Evolutionary conservation across 2,113 vertebrate genomes (phyloP).

Genomic region (Neodon shergylaensis): DNA sequence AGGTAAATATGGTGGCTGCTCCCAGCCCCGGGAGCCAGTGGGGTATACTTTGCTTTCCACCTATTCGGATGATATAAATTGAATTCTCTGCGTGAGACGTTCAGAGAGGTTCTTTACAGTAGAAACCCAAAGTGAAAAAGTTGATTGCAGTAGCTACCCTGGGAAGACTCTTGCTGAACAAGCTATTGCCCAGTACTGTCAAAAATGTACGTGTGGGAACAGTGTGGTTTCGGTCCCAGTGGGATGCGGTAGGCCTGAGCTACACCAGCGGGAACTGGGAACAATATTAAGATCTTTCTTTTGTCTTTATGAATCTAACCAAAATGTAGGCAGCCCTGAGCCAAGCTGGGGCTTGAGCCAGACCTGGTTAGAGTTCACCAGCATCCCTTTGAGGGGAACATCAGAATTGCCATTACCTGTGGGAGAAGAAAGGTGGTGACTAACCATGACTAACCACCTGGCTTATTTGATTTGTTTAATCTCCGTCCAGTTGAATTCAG

Average conservation of each 20-base stretch:
- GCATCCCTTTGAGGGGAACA: neutral
- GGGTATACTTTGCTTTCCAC: conserved; percentile 50
- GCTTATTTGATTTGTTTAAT: neutral
- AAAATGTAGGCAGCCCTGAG: neutral
- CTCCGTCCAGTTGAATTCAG: neutral
- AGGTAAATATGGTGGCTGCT: conserved; percentile 3
- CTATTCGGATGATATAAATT: conserved; percentile 69
- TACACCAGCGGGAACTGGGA: conserved; percentile 18
- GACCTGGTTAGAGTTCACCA: neutral
- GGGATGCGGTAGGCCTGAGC: neutral
- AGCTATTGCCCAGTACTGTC: conserved; percentile 34
- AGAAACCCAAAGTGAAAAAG: conserved; percentile 53
- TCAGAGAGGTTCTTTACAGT: conserved; percentile 61
- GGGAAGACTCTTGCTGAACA: conserved; percentile 65
- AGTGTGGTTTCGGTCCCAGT: conserved; percentile 33
- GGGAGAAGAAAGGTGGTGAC: neutral
- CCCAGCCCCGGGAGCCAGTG: neutral
- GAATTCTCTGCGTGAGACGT: conserved; percentile 73
- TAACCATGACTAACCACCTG: neutral
- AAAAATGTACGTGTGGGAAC: conserved; percentile 45
- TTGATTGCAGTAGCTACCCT: conserved; percentile 72
- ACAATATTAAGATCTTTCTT: neutral
- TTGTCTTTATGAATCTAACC: conserved; percentile 38
- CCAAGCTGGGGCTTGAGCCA: neutral
- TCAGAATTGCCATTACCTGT: neutral